These are phyloP conservation scores for Triplophysa rosa DNA, from an alignment of 2,113 vertebrate species.

Conservation along the genomic window DNA sequence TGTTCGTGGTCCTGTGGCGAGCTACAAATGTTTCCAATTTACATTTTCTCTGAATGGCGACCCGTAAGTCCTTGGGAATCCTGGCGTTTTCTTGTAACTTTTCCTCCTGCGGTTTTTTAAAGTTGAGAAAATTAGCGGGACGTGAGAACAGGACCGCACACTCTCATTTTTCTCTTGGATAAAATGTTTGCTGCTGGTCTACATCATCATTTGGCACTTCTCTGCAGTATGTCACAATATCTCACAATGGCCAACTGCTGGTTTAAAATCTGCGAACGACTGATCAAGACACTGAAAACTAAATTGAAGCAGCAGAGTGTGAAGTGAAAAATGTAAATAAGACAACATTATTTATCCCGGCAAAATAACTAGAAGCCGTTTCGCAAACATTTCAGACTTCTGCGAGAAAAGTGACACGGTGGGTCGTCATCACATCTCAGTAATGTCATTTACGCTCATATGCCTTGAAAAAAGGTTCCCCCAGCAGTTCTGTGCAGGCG, in stretches of 20 bases:
- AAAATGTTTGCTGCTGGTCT: neutral
- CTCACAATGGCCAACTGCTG: neutral
- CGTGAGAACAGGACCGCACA: neutral
- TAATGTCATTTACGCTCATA: slow-evolving; percentile 51
- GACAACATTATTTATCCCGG: slow-evolving; percentile 23
- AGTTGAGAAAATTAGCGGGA: neutral
- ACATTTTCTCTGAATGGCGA: slow-evolving; percentile 42
- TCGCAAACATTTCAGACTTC: slow-evolving; percentile 3
- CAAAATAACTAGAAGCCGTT: slow-evolving; percentile 21
- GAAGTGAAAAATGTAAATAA: slow-evolving; percentile 22
- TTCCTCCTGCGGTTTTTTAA: neutral
- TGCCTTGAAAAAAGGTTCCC: neutral
- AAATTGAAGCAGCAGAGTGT: neutral
- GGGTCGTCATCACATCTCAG: slow-evolving; percentile 36
- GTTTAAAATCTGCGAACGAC: slow-evolving; percentile 10
- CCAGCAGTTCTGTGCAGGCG: slow-evolving; percentile 6
- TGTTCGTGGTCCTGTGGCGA: neutral
- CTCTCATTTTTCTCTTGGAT: neutral
- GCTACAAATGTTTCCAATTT: slow-evolving; percentile 29
- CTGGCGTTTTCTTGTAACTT: neutral
- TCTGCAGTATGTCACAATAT: neutral
- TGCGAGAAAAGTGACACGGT: neutral
- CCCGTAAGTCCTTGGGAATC: slow-evolving; percentile 31
- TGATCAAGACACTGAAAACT: slow-evolving; percentile 27
- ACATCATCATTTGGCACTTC: slow-evolving; percentile 4